These are phyloP conservation scores for Aleiodes alternator DNA, from an alignment of 2,888 invertebrate species.

Conservation along the genomic window DNA sequence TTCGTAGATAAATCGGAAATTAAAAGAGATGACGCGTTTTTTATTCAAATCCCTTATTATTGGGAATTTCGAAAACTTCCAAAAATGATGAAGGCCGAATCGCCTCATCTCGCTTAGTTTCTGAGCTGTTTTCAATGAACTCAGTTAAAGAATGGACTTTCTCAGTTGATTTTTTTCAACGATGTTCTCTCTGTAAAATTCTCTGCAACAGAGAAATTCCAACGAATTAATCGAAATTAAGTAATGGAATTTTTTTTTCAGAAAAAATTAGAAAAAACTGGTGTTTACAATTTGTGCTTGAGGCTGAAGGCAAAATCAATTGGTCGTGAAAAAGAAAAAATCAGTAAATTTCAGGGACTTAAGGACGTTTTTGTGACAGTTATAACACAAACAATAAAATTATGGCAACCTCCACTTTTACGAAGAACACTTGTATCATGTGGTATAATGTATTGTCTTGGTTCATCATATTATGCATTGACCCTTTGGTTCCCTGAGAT, in stretches of 20 bases:
- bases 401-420: constrained; percentile 83
- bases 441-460: constrained; percentile 87
- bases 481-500: constrained; percentile 95
- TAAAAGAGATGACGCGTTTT: no score
- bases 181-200: no score
- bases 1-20: no score
- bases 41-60: no score
- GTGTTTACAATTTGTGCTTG: constrained; percentile 30
- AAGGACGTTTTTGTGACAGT: constrained; percentile 75
- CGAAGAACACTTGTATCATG: constrained; percentile 85
- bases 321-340: neutral
- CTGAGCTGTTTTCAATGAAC: no score
- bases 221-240: no score
- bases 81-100: no score
- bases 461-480: constrained; percentile 91
- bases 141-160: no score
- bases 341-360: neutral
- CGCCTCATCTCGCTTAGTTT: no score
- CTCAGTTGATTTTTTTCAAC: no score
- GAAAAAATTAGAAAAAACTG: constrained; percentile 50
- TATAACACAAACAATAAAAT: constrained; percentile 83
- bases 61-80: no score
- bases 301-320: constrained; percentile 28
- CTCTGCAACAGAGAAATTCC: no score
- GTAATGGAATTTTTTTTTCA: neutral